Evolutionary conservation across 2,797 vertebrate genomes (phyloP).

Genomic region (Lithobates pipiens): DNA sequence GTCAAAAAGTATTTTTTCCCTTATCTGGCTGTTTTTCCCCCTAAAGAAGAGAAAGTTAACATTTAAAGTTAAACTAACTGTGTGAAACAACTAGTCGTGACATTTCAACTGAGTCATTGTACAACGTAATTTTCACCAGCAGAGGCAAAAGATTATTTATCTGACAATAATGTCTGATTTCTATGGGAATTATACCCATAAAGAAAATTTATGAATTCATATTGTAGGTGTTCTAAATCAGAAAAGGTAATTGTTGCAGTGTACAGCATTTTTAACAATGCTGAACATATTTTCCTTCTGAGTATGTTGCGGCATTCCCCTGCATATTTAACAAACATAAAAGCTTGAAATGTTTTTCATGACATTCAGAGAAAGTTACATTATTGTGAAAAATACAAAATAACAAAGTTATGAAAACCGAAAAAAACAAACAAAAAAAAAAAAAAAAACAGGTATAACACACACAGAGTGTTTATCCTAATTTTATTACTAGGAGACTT

Average conservation of each 20-base stretch:
- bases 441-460: neutral
- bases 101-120: constrained; percentile 52
- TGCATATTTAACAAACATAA: constrained; percentile 53
- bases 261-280: constrained; percentile 42
- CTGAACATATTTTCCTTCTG: constrained; percentile 33
- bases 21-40: neutral
- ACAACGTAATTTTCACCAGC: constrained; percentile 24
- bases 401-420: neutral
- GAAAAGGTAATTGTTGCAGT: constrained; percentile 45
- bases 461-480: neutral
- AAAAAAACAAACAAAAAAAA: neutral
- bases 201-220: constrained; percentile 51
- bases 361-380: constrained; percentile 11
- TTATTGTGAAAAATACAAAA: constrained; percentile 19
- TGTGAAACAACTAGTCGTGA: constrained; percentile 45
- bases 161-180: constrained; percentile 49
- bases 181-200: constrained; percentile 39
- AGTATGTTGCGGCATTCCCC: constrained; percentile 20
- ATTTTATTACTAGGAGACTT: neutral
- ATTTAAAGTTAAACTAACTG: constrained; percentile 36
- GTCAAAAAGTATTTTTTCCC: neutral
- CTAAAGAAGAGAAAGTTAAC: constrained; percentile 43
- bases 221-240: constrained; percentile 45
- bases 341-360: constrained; percentile 32
- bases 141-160: constrained; percentile 47